phyloP scores from a whole-genome alignment of 2,113 vertebrate species.

The Paracanthobrama guichenoti region DNA sequence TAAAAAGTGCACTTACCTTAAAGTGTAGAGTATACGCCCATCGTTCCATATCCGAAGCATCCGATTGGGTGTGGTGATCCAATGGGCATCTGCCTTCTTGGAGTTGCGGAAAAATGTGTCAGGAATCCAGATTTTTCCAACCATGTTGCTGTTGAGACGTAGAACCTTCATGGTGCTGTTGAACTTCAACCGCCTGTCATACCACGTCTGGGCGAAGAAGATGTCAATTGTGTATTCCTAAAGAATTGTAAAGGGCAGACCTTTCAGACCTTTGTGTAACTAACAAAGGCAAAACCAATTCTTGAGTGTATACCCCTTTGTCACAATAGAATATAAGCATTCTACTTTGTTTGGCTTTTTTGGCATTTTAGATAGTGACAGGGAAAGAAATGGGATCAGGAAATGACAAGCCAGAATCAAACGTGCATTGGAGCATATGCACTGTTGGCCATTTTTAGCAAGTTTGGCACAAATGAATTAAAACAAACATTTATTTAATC shows the following conservation, averaged over 20 bases:
- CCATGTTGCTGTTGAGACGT: constrained; percentile 98
- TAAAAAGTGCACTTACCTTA: constrained; percentile 79
- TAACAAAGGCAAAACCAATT: background rate
- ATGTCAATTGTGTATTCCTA: constrained; percentile 99
- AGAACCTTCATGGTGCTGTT: constrained; percentile 99
- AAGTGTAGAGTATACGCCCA: constrained; percentile 92
- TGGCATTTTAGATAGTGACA: background rate
- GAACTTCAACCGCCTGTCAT: constrained; percentile 96
- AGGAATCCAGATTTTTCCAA: constrained; percentile 99
- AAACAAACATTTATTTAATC: background rate
- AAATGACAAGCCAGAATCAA: background rate
- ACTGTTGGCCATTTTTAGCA: background rate
- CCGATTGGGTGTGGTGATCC: constrained; percentile 98
- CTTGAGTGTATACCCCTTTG: background rate
- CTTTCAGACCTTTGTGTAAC: background rate
- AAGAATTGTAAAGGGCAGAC: constrained; percentile 32
- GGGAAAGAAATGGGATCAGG: background rate
- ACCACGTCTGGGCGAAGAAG: constrained; percentile 99
- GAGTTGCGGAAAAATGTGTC: constrained; percentile 99
- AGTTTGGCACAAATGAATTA: background rate
- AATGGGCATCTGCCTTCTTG: constrained; percentile 97
- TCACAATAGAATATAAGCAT: background rate
- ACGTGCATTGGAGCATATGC: background rate
- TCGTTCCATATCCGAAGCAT: constrained; percentile 99
- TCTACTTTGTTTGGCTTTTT: background rate